Conservation (phyloP, 2,113 vertebrate species). For the Silurus asotus region DNA sequence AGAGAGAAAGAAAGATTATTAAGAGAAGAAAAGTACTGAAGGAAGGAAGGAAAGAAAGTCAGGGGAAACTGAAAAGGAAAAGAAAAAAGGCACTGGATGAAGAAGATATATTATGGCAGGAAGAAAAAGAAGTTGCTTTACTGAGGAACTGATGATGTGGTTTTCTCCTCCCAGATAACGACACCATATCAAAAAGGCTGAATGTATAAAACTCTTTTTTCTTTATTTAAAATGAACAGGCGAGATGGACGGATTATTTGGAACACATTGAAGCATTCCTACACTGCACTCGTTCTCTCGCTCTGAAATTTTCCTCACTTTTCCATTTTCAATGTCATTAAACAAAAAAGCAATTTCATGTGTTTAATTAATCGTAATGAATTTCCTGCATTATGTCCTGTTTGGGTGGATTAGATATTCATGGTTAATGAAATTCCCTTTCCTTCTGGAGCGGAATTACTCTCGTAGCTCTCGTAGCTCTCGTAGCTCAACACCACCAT, state of each 20-base stretch:
- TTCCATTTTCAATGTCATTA: constrained; percentile 57
- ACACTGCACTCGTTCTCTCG: neutral
- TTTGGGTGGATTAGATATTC: constrained; percentile 52
- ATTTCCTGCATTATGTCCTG: constrained; percentile 50
- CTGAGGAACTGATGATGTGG: too few species aligned
- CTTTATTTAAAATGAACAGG: neutral
- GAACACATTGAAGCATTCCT: constrained; percentile 6
- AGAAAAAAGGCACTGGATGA: too few species aligned
- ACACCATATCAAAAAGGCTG: neutral
- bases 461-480: constrained; percentile 24
- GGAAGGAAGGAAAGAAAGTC: too few species aligned
- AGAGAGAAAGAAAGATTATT: too few species aligned
- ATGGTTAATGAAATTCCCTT: constrained; percentile 52
- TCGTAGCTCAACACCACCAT: too few species aligned
- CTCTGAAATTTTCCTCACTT: constrained; percentile 7
- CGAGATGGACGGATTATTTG: constrained; percentile 2
- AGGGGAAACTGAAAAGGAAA: too few species aligned
- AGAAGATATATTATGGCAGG: too few species aligned
- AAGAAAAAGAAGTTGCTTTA: too few species aligned
- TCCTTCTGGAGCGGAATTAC: constrained; percentile 35
- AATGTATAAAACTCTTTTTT: too few species aligned
- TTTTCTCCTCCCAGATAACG: neutral
- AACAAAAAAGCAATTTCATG: constrained; percentile 42
- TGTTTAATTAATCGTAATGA: constrained; percentile 55
- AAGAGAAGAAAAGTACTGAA: too few species aligned